Conservation (phyloP, 2,113 vertebrate genomes). For the Sceloporus undulatus region DNA sequence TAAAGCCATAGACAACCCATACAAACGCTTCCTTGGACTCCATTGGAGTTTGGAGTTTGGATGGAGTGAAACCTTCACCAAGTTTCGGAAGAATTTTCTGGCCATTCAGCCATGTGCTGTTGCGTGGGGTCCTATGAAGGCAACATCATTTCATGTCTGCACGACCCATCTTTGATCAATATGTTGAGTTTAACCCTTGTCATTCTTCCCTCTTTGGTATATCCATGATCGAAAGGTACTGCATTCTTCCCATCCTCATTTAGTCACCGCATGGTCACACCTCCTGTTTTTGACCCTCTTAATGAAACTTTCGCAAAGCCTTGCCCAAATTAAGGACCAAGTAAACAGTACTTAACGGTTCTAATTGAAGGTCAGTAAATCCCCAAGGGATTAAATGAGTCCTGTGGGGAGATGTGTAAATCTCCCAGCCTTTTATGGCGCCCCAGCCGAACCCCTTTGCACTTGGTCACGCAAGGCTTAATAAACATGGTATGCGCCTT, state of each 20-base stretch:
- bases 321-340: slow-evolving; percentile 81
- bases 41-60: not conserved
- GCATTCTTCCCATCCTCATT: slow-evolving; percentile 45
- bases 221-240: not conserved
- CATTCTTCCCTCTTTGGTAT: slow-evolving; percentile 50
- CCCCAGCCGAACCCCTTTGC: slow-evolving; percentile 65
- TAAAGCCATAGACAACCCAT: not conserved
- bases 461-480: slow-evolving; percentile 78
- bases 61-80: not conserved
- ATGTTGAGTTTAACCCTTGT: slow-evolving; percentile 56
- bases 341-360: slow-evolving; percentile 85
- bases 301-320: slow-evolving; percentile 73
- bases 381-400: slow-evolving; percentile 84
- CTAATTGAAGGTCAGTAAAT: slow-evolving; percentile 88
- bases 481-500: slow-evolving; percentile 83
- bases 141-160: slow-evolving; percentile 46
- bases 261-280: slow-evolving; percentile 60
- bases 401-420: slow-evolving; percentile 82
- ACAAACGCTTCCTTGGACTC: not conserved
- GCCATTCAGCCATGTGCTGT: slow-evolving; percentile 27
- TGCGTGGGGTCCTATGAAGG: slow-evolving; percentile 49
- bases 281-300: slow-evolving; percentile 62
- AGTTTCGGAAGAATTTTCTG: slow-evolving; percentile 17
- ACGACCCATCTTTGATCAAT: not conserved
- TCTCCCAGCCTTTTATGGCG: slow-evolving; percentile 78